Conservation (phyloP, 2,797 vertebrate species). For the Crenuchus spilurus region DNA sequence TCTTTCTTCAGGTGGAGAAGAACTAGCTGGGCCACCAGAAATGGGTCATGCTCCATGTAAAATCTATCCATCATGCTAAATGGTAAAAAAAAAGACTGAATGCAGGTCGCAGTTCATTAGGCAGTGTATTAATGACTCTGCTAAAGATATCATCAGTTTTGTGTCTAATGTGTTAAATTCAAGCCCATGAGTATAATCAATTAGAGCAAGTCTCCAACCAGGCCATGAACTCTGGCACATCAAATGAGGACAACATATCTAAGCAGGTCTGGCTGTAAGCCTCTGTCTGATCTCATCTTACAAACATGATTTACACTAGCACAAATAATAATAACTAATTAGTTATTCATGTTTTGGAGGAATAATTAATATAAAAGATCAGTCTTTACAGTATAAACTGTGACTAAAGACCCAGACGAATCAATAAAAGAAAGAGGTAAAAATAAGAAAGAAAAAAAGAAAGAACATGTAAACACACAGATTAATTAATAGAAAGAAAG, state of each 20-base stretch:
- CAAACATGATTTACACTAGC: background rate
- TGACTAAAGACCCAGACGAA: too few relatives aligned
- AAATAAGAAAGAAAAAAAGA: too few relatives aligned
- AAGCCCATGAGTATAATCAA: slow-evolving; percentile 13
- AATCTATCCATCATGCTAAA: slow-evolving; percentile 5
- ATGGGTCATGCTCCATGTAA: slow-evolving; percentile 9
- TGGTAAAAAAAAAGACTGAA: slow-evolving; percentile 11
- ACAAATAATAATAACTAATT: too few relatives aligned
- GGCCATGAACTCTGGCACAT: slow-evolving; percentile 4
- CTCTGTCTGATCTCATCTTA: background rate
- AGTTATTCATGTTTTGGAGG: too few relatives aligned
- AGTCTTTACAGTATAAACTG: too few relatives aligned
- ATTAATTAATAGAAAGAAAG: background rate
- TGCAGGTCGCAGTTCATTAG: background rate
- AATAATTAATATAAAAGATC: too few relatives aligned
- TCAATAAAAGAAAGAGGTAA: too few relatives aligned
- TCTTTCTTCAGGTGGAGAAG: background rate
- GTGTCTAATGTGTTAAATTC: background rate
- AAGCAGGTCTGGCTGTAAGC: too few relatives aligned
- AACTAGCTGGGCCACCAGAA: slow-evolving; percentile 5
- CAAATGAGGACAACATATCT: background rate
- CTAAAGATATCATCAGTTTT: slow-evolving; percentile 35
- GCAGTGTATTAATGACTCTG: slow-evolving; percentile 22
- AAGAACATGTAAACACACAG: background rate
- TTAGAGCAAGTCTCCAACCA: slow-evolving; percentile 24